These are phyloP conservation scores for Chionodraco myersi DNA, from an alignment of 2,113 vertebrate species.

Conservation along the genomic window DNA sequence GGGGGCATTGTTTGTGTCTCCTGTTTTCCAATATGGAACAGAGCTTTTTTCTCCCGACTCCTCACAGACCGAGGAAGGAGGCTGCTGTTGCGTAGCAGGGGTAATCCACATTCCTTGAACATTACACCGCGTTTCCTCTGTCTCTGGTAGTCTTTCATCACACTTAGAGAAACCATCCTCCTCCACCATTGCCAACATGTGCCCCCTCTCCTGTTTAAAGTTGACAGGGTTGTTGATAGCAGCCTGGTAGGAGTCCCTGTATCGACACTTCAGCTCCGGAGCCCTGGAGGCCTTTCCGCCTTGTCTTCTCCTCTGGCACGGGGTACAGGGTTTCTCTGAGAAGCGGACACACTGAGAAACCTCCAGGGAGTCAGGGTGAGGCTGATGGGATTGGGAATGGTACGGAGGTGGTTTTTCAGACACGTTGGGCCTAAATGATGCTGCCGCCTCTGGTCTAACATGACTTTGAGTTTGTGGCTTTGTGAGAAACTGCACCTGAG, in stretches of 20 bases:
- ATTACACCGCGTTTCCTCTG: conserved; percentile 31
- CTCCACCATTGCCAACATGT: conserved; percentile 75
- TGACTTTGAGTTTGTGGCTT: conserved; percentile 31
- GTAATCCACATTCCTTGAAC: conserved; percentile 35
- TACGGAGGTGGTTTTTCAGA: conserved; percentile 15
- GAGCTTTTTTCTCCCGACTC: conserved; percentile 67
- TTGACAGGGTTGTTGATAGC: conserved; percentile 80
- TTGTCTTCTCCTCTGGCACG: conserved; percentile 79
- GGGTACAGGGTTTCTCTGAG: conserved; percentile 83
- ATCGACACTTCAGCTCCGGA: conserved; percentile 77
- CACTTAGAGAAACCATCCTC: conserved; percentile 62
- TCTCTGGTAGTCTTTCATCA: conserved; percentile 21
- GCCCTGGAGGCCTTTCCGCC: conserved; percentile 58
- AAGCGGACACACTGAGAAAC: conserved; percentile 64
- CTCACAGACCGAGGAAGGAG: conserved; percentile 45
- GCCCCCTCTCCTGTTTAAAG: conserved; percentile 60
- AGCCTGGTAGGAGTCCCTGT: conserved; percentile 84
- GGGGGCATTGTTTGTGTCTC: conserved; percentile 26
- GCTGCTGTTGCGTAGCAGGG: conserved; percentile 24
- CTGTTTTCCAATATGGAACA: conserved; percentile 55
- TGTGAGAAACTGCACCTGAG: conserved; percentile 12
- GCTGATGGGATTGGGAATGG: conserved; percentile 36
- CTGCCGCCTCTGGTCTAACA: conserved; percentile 11
- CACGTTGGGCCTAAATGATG: not conserved
- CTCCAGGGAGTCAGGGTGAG: conserved; percentile 21